A percentile compares a stretch with the other conserved stretches of the same genome.
phyloP scores from a whole-genome alignment of 2,797 vertebrate genomes.

The Ctenopoma multispine region DNA sequence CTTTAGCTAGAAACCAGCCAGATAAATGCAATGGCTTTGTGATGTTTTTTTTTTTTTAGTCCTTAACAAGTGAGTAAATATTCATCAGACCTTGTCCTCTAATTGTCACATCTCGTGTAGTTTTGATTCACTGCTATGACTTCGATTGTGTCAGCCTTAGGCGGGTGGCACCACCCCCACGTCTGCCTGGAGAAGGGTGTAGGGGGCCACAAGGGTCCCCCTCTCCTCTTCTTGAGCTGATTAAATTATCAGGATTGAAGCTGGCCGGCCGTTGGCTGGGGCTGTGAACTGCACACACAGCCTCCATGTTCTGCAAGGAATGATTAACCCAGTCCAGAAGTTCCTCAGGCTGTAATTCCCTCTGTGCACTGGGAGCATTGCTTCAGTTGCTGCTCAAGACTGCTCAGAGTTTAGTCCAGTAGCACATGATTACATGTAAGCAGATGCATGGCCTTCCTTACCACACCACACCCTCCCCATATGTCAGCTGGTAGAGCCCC shows the following conservation, averaged over 20 bases:
- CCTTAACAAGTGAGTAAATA: conserved; percentile 33
- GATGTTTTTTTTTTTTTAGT: not conserved
- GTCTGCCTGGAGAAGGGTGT: conserved; percentile 48
- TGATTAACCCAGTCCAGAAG: conserved; percentile 60
- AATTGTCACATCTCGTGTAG: conserved; percentile 39
- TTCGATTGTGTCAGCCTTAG: conserved; percentile 59
- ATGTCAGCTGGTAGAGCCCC: conserved; percentile 71
- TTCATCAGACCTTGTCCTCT: not conserved
- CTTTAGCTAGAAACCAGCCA: conserved; percentile 2
- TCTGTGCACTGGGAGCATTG: conserved; percentile 22
- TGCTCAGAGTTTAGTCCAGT: conserved; percentile 36
- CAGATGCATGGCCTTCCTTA: conserved; percentile 57
- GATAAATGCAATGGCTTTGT: conserved; percentile 1
- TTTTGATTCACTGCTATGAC: conserved; percentile 51
- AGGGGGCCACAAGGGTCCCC: conserved; percentile 59
- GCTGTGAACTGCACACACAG: conserved; percentile 34
- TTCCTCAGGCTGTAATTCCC: conserved; percentile 44
- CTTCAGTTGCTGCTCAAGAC: conserved; percentile 14
- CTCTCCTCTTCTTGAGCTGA: conserved; percentile 75
- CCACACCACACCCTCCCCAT: conserved; percentile 64
- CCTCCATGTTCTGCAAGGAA: conserved; percentile 32
- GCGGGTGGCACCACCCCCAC: conserved; percentile 46
- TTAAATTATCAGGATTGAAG: conserved; percentile 74
- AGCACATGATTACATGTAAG: conserved; percentile 60
- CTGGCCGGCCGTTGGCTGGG: conserved; percentile 59